Percentiles rank a stretch among this genome's conserved stretches.
Conservation (phyloP, 2,797 vertebrate species). For the Kryptolebias ocellatus region DNA sequence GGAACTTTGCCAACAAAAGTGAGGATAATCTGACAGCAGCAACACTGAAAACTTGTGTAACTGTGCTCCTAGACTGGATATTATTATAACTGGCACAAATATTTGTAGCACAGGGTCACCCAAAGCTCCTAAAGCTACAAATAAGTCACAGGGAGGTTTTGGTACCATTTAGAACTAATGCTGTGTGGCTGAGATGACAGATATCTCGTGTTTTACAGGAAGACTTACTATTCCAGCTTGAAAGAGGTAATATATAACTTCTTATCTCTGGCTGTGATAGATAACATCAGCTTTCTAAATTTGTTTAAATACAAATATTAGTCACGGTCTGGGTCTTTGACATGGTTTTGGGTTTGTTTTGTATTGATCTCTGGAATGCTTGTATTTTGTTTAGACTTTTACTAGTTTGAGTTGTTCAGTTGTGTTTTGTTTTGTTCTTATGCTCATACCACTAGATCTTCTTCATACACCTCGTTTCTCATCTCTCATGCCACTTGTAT, state of each 20-base stretch:
- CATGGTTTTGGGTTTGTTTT: no score
- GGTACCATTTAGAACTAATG: constrained; percentile 37
- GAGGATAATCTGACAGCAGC: background rate
- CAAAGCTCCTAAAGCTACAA: constrained; percentile 35
- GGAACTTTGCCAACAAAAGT: constrained; percentile 5
- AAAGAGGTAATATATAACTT: constrained; percentile 17
- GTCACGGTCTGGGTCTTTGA: no score
- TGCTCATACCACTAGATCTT: no score
- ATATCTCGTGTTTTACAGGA: constrained; percentile 30
- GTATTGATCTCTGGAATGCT: no score
- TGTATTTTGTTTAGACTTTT: no score
- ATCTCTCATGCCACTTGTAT: no score
- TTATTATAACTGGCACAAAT: background rate
- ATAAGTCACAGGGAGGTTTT: constrained; percentile 39
- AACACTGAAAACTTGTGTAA: background rate
- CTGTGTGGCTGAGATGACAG: constrained; percentile 30
- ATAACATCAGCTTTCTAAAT: constrained; percentile 15
- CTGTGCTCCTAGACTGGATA: background rate
- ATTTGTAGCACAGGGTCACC: constrained; percentile 6
- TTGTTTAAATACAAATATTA: no score
- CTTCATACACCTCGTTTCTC: no score
- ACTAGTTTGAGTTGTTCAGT: no score
- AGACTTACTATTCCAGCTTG: constrained; percentile 28
- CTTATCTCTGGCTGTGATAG: constrained; percentile 25
- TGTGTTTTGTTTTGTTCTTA: no score